Evolutionary conservation across 53 echinoderm and acorn worm species (phyloP).

Genomic region (Echinarachnius parma): DNA sequence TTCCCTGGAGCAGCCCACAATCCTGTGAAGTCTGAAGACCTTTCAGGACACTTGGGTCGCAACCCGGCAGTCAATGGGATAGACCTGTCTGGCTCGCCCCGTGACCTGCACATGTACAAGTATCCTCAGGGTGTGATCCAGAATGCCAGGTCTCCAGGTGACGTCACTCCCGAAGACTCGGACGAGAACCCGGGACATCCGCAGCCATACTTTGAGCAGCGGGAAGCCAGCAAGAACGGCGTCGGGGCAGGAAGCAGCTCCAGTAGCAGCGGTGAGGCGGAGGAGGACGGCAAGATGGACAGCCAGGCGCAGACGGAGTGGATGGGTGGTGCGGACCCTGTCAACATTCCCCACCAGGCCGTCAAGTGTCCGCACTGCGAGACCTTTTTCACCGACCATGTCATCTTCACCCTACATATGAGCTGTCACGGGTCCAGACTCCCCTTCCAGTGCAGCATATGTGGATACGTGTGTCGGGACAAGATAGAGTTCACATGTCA

Average conservation of each 20-base stretch:
- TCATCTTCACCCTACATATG: constrained; percentile 99
- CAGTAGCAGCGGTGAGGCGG: constrained; percentile 19
- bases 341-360: constrained; percentile 55
- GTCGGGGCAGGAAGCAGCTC: constrained; percentile 13
- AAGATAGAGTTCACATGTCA: constrained; percentile 99
- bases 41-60: not conserved
- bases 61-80: constrained; percentile 56
- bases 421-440: constrained; percentile 88
- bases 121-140: constrained; percentile 69
- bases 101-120: constrained; percentile 36
- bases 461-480: constrained; percentile 90
- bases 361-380: constrained; percentile 94
- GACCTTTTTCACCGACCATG: constrained; percentile 88
- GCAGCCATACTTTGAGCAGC: constrained; percentile 52
- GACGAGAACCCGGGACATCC: constrained; percentile 58
- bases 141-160: constrained; percentile 69
- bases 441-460: constrained; percentile 98
- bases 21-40: constrained; percentile 22
- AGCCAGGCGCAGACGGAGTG: constrained; percentile 61
- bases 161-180: constrained; percentile 68
- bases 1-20: constrained; percentile 20
- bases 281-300: constrained; percentile 60
- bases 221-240: not conserved
- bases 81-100: constrained; percentile 39
- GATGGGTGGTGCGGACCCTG: constrained; percentile 44